Evolutionary conservation across 2,888 invertebrate species (phyloP).

Genomic region (Hypomecis punctinalis): DNA sequence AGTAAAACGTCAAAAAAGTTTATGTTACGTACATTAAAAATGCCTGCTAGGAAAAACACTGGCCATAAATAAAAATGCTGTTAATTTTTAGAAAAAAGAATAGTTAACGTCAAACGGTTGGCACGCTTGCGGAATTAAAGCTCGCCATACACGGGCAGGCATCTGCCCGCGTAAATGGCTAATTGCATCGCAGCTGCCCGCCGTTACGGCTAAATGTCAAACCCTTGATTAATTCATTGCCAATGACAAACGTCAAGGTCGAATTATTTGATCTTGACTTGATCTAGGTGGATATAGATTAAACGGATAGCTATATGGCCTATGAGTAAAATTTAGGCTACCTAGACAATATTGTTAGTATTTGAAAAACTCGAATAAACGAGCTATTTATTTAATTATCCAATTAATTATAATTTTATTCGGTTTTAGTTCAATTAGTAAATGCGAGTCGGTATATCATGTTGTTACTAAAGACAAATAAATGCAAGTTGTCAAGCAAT

Average conservation of each 20-base stretch:
- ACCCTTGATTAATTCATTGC: conserved; percentile 69
- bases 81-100: conserved; percentile 22
- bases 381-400: no score
- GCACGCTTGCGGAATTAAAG: conserved; percentile 44
- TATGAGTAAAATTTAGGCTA: no score
- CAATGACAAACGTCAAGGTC: conserved; percentile 60
- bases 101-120: conserved; percentile 56
- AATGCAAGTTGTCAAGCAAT: no score
- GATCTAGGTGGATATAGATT: conserved; percentile 31
- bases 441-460: no score
- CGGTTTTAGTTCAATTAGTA: no score
- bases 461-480: no score
- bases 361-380: no score
- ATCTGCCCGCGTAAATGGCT: conserved; percentile 71
- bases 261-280: conserved; percentile 54
- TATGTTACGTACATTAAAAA: conserved; percentile 16
- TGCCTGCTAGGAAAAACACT: conserved; percentile 21
- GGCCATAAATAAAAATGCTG: conserved; percentile 26
- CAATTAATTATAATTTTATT: no score
- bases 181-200: conserved; percentile 75
- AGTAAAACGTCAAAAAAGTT: conserved; percentile 4
- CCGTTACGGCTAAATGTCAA: conserved; percentile 78
- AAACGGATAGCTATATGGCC: neutral
- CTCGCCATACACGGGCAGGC: conserved; percentile 61
- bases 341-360: no score